phyloP scores from a whole-genome alignment of 1,140 invertebrate genomes.

The Palaemon carinicauda region DNA sequence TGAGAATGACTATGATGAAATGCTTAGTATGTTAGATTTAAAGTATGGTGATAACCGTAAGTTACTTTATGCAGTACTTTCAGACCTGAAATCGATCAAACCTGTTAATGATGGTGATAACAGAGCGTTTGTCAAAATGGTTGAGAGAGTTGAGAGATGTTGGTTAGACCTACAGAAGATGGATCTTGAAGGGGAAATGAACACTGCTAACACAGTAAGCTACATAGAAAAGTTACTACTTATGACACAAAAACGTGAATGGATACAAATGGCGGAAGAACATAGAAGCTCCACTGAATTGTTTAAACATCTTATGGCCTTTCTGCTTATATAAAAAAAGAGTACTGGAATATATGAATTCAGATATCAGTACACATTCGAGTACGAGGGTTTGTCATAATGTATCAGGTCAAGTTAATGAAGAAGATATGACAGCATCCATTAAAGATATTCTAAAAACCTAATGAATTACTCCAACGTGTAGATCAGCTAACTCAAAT shows the following conservation, averaged over 20 bases:
- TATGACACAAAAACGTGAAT: too few species aligned
- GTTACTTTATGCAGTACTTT: not conserved
- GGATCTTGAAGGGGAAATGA: too few species aligned
- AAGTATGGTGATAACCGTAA: constrained; percentile 5
- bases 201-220: too few species aligned
- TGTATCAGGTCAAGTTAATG: too few species aligned
- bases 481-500: too few species aligned
- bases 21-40: not conserved
- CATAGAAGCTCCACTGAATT: too few species aligned
- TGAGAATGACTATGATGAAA: constrained; percentile 8
- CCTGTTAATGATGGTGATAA: not conserved
- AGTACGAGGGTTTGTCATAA: not conserved
- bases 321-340: not conserved
- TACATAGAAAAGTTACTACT: too few species aligned
- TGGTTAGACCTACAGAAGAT: too few species aligned
- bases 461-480: not conserved
- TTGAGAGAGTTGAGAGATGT: constrained; percentile 1
- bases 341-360: constrained; percentile 26
- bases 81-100: not conserved
- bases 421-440: not conserved
- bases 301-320: too few species aligned
- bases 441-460: not conserved
- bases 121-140: constrained; percentile 6
- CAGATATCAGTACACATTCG: not conserved
- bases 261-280: too few species aligned